These are phyloP conservation scores for Alosa alosa DNA, from an alignment of 2,113 vertebrate genomes.

Conservation along the genomic window DNA sequence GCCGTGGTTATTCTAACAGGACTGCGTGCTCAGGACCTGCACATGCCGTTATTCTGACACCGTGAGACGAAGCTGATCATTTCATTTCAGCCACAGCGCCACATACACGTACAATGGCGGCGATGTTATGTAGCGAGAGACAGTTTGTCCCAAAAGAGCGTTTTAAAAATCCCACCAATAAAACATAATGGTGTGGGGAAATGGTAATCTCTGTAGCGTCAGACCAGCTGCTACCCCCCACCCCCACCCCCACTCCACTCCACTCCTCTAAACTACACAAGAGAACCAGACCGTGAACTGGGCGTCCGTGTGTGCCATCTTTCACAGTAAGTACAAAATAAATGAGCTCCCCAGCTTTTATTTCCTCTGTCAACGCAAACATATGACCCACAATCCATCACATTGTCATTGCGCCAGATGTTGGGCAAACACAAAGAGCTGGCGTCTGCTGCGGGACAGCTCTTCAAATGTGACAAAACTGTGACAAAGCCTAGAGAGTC, in stretches of 20 bases:
- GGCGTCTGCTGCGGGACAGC: slow-evolving; percentile 53
- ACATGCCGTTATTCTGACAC: not conserved
- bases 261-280: not conserved
- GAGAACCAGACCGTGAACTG: not conserved
- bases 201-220: not conserved
- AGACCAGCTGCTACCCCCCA: not conserved
- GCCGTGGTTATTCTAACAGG: not conserved
- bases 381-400: slow-evolving; percentile 55
- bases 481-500: slow-evolving; percentile 25
- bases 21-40: not conserved
- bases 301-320: not conserved
- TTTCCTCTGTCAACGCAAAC: slow-evolving; percentile 18
- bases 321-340: slow-evolving; percentile 15
- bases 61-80: not conserved
- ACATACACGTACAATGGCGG: not conserved
- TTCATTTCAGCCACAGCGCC: not conserved
- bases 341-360: slow-evolving; percentile 1
- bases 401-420: slow-evolving; percentile 53
- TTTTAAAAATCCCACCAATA: slow-evolving; percentile 9
- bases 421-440: slow-evolving; percentile 43
- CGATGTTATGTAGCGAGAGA: not conserved
- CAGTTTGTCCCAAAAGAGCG: slow-evolving; percentile 4
- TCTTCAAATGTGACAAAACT: slow-evolving; percentile 46
- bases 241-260: not conserved
- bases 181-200: slow-evolving; percentile 14